These are phyloP conservation scores for Periophthalmus modestus DNA, from an alignment of 2,113 vertebrate genomes.

Conservation along the genomic window DNA sequence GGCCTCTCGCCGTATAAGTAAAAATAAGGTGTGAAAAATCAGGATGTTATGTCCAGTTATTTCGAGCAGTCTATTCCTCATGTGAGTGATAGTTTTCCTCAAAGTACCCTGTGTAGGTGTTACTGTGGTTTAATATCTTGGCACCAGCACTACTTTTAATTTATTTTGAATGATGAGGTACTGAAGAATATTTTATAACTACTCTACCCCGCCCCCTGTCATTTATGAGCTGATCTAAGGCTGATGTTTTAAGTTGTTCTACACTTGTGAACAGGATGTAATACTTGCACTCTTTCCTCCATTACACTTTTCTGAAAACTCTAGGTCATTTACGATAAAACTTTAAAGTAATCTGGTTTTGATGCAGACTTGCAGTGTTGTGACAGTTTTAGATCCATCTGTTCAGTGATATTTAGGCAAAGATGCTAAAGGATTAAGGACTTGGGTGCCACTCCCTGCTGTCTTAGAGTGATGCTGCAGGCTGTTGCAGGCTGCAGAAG, in stretches of 20 bases:
- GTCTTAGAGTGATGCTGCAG: neutral
- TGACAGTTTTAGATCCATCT: slow-evolving; percentile 5
- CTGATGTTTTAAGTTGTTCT: slow-evolving; percentile 12
- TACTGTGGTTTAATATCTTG: too few relatives aligned
- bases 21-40: too few relatives aligned
- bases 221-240: slow-evolving; percentile 9
- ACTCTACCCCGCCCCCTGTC: too few relatives aligned
- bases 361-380: neutral
- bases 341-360: neutral
- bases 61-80: too few relatives aligned
- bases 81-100: too few relatives aligned
- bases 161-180: too few relatives aligned
- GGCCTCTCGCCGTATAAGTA: too few relatives aligned
- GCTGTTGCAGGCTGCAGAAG: neutral
- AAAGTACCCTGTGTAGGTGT: too few relatives aligned
- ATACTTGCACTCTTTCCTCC: slow-evolving; percentile 12
- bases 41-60: too few relatives aligned
- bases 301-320: slow-evolving; percentile 6
- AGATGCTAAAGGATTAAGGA: slow-evolving; percentile 9
- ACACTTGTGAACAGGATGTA: slow-evolving; percentile 14
- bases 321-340: slow-evolving; percentile 13
- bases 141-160: too few relatives aligned
- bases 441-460: too few relatives aligned
- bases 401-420: neutral
- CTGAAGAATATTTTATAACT: too few relatives aligned